Conservation (phyloP, 2,113 vertebrate species). For the Mesembrinibis cayennensis region DNA sequence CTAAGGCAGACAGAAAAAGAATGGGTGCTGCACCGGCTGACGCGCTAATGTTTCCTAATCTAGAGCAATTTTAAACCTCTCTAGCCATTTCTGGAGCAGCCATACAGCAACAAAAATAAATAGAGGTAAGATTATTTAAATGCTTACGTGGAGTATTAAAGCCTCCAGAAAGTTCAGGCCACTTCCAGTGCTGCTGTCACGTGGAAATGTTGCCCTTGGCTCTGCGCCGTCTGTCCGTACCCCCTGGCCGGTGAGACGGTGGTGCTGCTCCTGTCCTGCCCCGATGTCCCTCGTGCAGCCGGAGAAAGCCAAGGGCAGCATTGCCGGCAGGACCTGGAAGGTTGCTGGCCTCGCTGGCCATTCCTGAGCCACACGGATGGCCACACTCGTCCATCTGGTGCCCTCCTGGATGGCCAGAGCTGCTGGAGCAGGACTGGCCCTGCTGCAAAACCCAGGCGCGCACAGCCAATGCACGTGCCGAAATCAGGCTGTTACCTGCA, state of each 20-base stretch:
- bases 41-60: background rate
- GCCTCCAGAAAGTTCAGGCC: background rate
- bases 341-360: background rate
- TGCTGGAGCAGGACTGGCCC: background rate
- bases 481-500: background rate
- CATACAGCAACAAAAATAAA: background rate
- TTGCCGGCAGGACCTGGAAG: background rate
- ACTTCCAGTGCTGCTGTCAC: background rate
- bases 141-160: background rate
- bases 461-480: fast-evolving
- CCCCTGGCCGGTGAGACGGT: too few species aligned
- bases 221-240: background rate
- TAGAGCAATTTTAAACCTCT: background rate
- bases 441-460: background rate
- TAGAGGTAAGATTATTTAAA: background rate
- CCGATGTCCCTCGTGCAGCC: background rate
- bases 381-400: fast-evolving
- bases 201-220: background rate
- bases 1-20: background rate
- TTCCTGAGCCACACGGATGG: fast-evolving
- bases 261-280: background rate
- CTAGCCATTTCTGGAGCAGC: background rate
- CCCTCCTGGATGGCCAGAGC: background rate
- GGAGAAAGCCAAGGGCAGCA: background rate
- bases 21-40: background rate